phyloP scores from a whole-genome alignment of 30 jellyfish, hydroid and myxozoan species.

The Haliclystus octoradiatus region DNA sequence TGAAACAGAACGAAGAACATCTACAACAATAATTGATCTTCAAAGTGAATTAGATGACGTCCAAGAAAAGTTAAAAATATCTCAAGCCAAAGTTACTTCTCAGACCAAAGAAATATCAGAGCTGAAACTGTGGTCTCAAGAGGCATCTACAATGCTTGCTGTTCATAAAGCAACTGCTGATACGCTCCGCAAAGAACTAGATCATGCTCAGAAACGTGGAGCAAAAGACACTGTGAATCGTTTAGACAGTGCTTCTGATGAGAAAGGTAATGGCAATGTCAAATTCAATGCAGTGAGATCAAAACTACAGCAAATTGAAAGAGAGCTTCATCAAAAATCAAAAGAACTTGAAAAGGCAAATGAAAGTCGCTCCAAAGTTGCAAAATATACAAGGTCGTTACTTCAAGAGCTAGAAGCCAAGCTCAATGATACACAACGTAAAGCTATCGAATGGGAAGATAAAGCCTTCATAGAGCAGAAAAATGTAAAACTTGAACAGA shows the following conservation, averaged over 20 bases:
- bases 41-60: slow-evolving; percentile 84
- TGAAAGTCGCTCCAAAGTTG: slow-evolving; percentile 97
- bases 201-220: slow-evolving; percentile 10
- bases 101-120: slow-evolving; percentile 63
- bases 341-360: slow-evolving; percentile 96
- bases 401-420: slow-evolving; percentile 95
- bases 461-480: slow-evolving; percentile 42
- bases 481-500: slow-evolving; percentile 77
- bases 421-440: slow-evolving; percentile 67
- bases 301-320: slow-evolving; percentile 76
- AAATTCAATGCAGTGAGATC: slow-evolving; percentile 67
- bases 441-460: slow-evolving; percentile 51
- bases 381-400: slow-evolving; percentile 86
- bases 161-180: slow-evolving; percentile 71
- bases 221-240: slow-evolving; percentile 18
- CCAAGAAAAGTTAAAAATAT: slow-evolving; percentile 27
- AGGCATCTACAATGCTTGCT: slow-evolving; percentile 58
- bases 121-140: slow-evolving; percentile 39
- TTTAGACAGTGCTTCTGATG: slow-evolving; percentile 15
- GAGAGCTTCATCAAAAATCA: slow-evolving; percentile 74
- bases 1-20: slow-evolving; percentile 55
- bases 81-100: slow-evolving; percentile 19
- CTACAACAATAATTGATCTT: slow-evolving; percentile 38
- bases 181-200: slow-evolving; percentile 38
- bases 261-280: slow-evolving; percentile 49